Evolutionary conservation across 2,888 invertebrate genomes (phyloP).

Genomic region (Tipula lateralis): DNA sequence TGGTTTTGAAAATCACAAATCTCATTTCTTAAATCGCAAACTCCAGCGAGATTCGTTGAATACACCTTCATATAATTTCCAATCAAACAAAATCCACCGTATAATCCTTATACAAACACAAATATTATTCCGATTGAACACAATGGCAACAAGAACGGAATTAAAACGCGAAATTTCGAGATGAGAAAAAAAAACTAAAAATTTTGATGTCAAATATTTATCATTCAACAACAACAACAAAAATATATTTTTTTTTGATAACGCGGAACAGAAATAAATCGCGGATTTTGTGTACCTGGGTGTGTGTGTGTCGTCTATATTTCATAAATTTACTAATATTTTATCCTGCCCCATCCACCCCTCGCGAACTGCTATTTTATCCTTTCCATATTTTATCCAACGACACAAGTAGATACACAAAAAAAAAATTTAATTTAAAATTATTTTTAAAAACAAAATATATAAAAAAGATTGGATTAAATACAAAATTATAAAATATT

Average conservation of each 20-base stretch:
- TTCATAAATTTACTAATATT: not conserved
- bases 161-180: not conserved
- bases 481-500: slow-evolving; percentile 19
- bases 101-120: not conserved
- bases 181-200: not conserved
- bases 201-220: not conserved
- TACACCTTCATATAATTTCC: not conserved
- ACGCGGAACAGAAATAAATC: not conserved
- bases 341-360: not conserved
- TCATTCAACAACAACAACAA: not conserved
- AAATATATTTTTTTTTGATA: not conserved
- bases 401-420: not conserved
- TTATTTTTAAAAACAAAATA: not conserved
- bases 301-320: not conserved
- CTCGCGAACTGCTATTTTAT: not conserved
- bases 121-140: not conserved
- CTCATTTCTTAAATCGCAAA: not conserved
- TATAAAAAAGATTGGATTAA: not conserved
- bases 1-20: not conserved
- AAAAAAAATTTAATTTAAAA: not conserved
- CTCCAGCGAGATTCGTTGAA: not conserved
- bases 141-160: not conserved
- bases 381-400: not conserved
- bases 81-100: slow-evolving; percentile 9
- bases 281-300: not conserved